phyloP scores from a whole-genome alignment of 2,797 vertebrate species.

The Gambelia wislizenii region DNA sequence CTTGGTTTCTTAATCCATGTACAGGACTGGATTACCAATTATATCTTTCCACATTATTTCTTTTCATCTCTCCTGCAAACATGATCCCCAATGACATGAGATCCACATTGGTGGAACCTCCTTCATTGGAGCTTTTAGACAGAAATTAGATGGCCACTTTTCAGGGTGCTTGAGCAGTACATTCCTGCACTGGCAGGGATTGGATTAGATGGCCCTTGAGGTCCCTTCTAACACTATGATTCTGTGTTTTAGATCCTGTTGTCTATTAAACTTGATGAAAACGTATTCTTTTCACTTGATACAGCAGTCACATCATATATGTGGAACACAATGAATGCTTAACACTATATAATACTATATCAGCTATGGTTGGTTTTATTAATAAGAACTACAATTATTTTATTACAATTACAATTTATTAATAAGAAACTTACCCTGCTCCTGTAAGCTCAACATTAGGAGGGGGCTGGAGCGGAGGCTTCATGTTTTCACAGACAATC shows the following conservation, averaged over 20 bases:
- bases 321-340: constrained; percentile 12
- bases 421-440: constrained; percentile 84
- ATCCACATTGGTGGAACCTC: too few relatives aligned
- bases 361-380: not conserved
- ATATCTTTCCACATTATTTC: not conserved
- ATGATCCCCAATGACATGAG: not conserved
- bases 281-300: not conserved
- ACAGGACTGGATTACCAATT: not conserved
- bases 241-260: not conserved
- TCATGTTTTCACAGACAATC: constrained; percentile 82
- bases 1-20: not conserved
- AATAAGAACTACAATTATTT: not conserved
- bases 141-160: too few relatives aligned
- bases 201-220: too few relatives aligned
- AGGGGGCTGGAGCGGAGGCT: constrained; percentile 81
- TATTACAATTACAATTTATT: too few relatives aligned
- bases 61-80: not conserved
- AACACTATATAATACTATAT: too few relatives aligned
- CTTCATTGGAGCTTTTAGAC: too few relatives aligned
- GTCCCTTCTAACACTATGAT: too few relatives aligned
- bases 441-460: constrained; percentile 91
- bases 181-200: too few relatives aligned
- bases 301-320: not conserved
- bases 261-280: not conserved
- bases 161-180: too few relatives aligned